Evolutionary conservation across 1,140 invertebrate species (phyloP).

Genomic region (Drosophila burlai): DNA sequence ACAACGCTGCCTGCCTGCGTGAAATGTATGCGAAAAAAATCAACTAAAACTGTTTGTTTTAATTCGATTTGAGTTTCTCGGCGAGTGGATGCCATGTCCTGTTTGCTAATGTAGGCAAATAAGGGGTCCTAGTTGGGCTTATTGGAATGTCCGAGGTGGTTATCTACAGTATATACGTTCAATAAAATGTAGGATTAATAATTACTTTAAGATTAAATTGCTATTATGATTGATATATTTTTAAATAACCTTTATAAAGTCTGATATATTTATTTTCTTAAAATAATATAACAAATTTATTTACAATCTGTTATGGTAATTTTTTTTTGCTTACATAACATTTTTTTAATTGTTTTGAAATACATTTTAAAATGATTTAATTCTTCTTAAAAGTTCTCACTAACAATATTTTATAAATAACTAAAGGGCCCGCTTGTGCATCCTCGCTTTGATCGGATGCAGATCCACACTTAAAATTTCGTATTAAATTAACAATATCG

Average conservation of each 20-base stretch:
- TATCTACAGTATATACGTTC: not conserved
- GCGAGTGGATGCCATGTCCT: slow-evolving; percentile 6
- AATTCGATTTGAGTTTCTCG: slow-evolving; percentile 59
- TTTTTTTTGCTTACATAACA: not conserved
- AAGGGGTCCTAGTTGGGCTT: slow-evolving; percentile 31
- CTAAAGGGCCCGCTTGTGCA: too few species aligned
- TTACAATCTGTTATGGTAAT: not conserved
- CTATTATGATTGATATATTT: too few species aligned
- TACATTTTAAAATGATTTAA: too few species aligned
- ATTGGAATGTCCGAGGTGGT: not conserved
- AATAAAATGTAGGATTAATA: not conserved
- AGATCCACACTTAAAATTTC: too few species aligned
- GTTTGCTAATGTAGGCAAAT: slow-evolving; percentile 32
- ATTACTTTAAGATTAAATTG: not conserved
- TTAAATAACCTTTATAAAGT: not conserved
- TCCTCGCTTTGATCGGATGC: too few species aligned
- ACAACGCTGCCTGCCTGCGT: not conserved
- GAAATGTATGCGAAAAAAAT: slow-evolving; percentile 34
- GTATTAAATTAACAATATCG: too few species aligned
- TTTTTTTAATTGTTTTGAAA: too few species aligned
- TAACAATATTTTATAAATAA: not conserved
- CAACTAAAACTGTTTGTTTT: slow-evolving; percentile 63
- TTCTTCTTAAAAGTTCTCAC: not conserved
- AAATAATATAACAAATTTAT: not conserved
- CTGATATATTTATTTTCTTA: not conserved